Evolutionary conservation across 2,888 invertebrate species (phyloP).

Genomic region (Trichopoda pennipes): DNA sequence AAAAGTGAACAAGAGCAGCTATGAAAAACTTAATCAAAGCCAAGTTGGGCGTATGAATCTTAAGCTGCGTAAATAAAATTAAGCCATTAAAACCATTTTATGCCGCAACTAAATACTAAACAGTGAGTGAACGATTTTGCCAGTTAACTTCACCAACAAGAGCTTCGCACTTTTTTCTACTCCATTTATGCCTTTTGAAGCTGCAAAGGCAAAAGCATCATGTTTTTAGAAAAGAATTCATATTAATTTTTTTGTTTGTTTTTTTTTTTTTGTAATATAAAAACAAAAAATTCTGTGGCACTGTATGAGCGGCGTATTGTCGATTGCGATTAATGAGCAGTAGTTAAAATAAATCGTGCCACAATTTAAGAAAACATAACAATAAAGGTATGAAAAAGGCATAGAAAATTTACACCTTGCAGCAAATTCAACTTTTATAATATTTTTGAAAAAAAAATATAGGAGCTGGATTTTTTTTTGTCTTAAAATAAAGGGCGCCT

Average conservation of each 20-base stretch:
- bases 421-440: background rate
- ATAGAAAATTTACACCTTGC: constrained; percentile 62
- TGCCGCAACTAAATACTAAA: constrained; percentile 15
- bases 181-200: constrained; percentile 13
- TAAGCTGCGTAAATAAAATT: constrained; percentile 62
- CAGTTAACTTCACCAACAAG: constrained; percentile 40
- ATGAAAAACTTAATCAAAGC: constrained; percentile 3
- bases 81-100: constrained; percentile 45
- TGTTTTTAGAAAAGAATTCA: background rate
- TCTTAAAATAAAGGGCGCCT: no score
- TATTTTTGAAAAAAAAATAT: background rate
- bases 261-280: no score
- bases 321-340: constrained; percentile 80
- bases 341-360: constrained; percentile 75
- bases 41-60: constrained; percentile 32
- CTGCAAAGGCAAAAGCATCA: constrained; percentile 16
- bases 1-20: constrained; percentile 5
- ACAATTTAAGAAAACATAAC: constrained; percentile 68
- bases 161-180: constrained; percentile 58
- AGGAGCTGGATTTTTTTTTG: no score
- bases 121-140: constrained; percentile 17
- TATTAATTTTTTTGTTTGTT: background rate
- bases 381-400: constrained; percentile 28
- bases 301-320: constrained; percentile 48
- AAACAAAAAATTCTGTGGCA: constrained; percentile 6